Conservation (phyloP, 1,140 invertebrate genomes). For the Gonatopus flavifemur region DNA sequence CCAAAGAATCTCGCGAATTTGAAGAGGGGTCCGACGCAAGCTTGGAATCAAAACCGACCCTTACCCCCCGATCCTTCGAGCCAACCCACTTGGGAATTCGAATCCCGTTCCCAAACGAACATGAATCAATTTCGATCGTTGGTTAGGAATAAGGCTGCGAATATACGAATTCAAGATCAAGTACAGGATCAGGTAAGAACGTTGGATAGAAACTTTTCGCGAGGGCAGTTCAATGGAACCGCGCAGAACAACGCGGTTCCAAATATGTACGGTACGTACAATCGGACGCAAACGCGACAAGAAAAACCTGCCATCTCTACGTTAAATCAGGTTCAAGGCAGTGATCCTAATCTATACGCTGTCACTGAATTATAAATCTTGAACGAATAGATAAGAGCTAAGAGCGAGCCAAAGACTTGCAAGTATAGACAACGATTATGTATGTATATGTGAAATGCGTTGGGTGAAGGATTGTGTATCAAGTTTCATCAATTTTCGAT, state of each 20-base stretch:
- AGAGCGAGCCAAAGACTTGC: background rate
- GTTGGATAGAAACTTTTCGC: conserved; percentile 52
- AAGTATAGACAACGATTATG: background rate
- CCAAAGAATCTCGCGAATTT: conserved; percentile 54
- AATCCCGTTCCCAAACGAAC: conserved; percentile 53
- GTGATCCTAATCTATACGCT: conserved; percentile 56
- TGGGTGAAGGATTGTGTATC: conserved; percentile 5
- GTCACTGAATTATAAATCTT: conserved; percentile 51
- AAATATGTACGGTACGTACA: conserved; percentile 58
- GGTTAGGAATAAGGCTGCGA: conserved; percentile 51
- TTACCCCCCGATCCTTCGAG: conserved; percentile 46
- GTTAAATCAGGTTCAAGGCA: conserved; percentile 54
- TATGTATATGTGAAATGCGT: background rate
- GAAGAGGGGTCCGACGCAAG: conserved; percentile 49
- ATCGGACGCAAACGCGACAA: conserved; percentile 48
- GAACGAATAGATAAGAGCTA: conserved; percentile 2
- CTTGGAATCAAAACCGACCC: conserved; percentile 53
- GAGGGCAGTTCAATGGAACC: conserved; percentile 48
- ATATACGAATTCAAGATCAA: conserved; percentile 51
- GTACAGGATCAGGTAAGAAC: conserved; percentile 55
- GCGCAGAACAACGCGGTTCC: conserved; percentile 49
- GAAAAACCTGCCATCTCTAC: conserved; percentile 50
- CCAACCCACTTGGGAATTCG: conserved; percentile 53
- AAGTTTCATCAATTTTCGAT: conserved; percentile 13
- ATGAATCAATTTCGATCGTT: conserved; percentile 57